A percentile compares a stretch with the other conserved stretches of the same genome.
Evolutionary conservation across 2,888 invertebrate genomes (phyloP).

Genomic region (Habroteleia sp.): DNA sequence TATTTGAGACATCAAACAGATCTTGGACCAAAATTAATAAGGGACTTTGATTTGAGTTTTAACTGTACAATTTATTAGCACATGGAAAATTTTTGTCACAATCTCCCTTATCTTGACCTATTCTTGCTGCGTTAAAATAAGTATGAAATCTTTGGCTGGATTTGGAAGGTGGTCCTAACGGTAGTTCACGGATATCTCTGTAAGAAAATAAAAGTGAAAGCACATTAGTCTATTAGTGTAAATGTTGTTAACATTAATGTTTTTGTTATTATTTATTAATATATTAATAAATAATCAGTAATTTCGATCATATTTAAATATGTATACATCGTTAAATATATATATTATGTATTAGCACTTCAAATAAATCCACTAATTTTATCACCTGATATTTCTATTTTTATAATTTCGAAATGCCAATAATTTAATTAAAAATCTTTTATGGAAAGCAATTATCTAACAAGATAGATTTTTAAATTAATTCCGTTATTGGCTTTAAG

Average conservation of each 20-base stretch:
- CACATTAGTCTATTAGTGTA: too few relatives aligned
- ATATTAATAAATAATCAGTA: too few relatives aligned
- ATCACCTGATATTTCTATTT: slow-evolving; percentile 7
- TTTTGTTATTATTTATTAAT: too few relatives aligned
- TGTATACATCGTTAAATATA: too few relatives aligned
- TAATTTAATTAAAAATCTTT: slow-evolving; percentile 21
- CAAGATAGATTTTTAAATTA: slow-evolving; percentile 39
- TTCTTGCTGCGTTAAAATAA: slow-evolving; percentile 90
- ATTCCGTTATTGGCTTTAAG: slow-evolving; percentile 53
- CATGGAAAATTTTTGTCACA: slow-evolving; percentile 88
- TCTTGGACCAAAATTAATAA: too few relatives aligned
- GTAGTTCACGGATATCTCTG: slow-evolving; percentile 89
- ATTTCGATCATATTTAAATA: too few relatives aligned
- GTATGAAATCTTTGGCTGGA: slow-evolving; percentile 89
- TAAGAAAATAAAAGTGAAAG: slow-evolving; percentile 74
- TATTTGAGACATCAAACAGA: slow-evolving; percentile 41
- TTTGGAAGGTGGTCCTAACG: slow-evolving; percentile 86
- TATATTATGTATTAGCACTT: too few relatives aligned
- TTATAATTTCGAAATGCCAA: slow-evolving; percentile 30
- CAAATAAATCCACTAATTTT: too few relatives aligned
- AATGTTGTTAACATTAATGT: too few relatives aligned
- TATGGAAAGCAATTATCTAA: slow-evolving; percentile 38
- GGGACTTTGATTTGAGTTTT: too few relatives aligned
- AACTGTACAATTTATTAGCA: slow-evolving; percentile 72
- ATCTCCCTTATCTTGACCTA: slow-evolving; percentile 91